phyloP scores from a whole-genome alignment of 2,797 vertebrate genomes.

The Podargus strigoides region DNA sequence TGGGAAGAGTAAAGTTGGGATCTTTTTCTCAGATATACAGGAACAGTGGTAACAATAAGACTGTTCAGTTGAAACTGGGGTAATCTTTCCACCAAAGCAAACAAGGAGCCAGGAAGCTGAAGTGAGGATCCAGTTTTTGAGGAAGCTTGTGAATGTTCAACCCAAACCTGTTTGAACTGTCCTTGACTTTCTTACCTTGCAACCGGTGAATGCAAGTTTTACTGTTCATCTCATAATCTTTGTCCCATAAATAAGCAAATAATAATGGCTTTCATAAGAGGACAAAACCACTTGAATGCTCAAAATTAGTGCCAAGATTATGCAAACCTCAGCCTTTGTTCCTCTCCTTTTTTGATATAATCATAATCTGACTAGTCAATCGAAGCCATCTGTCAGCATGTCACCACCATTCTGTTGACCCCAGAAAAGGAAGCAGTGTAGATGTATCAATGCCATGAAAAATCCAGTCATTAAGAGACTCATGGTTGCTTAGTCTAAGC shows the following conservation, averaged over 20 bases:
- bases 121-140: not conserved
- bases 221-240: not conserved
- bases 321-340: not conserved
- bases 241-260: not conserved
- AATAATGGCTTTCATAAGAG: not conserved
- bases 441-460: not conserved
- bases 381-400: not conserved
- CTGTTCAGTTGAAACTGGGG: not conserved
- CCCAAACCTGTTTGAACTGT: not conserved
- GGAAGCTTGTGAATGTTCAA: not conserved
- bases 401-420: not conserved
- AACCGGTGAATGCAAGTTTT: not conserved
- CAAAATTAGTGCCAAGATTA: not conserved
- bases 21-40: not conserved
- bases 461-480: not conserved
- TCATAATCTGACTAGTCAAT: not conserved
- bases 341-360: not conserved
- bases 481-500: not conserved
- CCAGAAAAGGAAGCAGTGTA: not conserved
- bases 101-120: not conserved
- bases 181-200: not conserved
- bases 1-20: not conserved
- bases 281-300: not conserved
- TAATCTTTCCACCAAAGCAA: not conserved
- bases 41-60: not conserved